A percentile compares a stretch with the other conserved stretches of the same genome.
Evolutionary conservation across 2,888 invertebrate genomes (phyloP).

Genomic region (Lepidochrysops patricia): DNA sequence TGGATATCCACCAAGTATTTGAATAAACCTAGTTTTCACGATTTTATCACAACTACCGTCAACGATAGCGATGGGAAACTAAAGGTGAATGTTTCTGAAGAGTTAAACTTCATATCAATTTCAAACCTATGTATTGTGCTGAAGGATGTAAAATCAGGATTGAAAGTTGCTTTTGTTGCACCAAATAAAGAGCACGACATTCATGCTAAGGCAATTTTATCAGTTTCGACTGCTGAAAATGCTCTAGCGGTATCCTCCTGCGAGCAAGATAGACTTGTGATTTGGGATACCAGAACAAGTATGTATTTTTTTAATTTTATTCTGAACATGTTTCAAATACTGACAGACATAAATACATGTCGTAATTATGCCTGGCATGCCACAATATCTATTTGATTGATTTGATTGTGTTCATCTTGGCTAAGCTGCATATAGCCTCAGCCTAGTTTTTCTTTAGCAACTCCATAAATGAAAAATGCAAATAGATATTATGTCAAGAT

Average conservation of each 20-base stretch:
- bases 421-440: no score
- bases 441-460: background rate
- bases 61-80: constrained; percentile 51
- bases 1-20: constrained; percentile 69
- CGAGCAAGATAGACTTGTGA: constrained; percentile 70
- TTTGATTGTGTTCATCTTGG: no score
- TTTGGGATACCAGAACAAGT: constrained; percentile 79
- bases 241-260: constrained; percentile 78
- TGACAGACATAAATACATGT: no score
- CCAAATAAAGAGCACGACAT: constrained; percentile 63
- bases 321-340: no score
- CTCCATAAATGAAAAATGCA: background rate
- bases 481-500: background rate
- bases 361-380: no score
- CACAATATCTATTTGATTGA: no score
- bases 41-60: constrained; percentile 46
- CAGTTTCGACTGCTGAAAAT: constrained; percentile 75
- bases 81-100: constrained; percentile 50
- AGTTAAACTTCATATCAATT: constrained; percentile 56
- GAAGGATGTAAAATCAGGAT: constrained; percentile 53
- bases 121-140: constrained; percentile 55
- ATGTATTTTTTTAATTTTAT: constrained; percentile 28
- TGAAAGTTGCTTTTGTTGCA: constrained; percentile 66
- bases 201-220: constrained; percentile 66
- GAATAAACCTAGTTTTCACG: constrained; percentile 53